phyloP scores from a whole-genome alignment of 1,140 invertebrate species.

The Physella acuta region DNA sequence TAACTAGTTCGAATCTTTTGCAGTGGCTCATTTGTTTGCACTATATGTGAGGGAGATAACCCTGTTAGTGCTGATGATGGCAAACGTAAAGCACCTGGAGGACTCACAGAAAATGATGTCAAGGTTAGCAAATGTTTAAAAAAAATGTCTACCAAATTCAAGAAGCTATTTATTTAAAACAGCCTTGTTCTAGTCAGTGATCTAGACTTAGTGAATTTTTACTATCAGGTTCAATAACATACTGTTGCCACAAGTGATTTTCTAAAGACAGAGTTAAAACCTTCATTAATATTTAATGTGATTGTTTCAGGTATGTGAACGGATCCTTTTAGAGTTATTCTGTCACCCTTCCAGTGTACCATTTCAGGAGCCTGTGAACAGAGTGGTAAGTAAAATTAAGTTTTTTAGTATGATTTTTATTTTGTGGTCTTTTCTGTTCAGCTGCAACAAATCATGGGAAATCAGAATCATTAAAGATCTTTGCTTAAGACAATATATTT shows the following conservation, averaged over 20 bases:
- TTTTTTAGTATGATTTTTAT: neutral
- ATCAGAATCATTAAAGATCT: no score
- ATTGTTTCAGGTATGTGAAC: conserved; percentile 78
- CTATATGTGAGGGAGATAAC: conserved; percentile 72
- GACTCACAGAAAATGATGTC: conserved; percentile 49
- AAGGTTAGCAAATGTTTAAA: conserved; percentile 48
- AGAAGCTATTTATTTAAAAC: no score
- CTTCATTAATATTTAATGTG: no score
- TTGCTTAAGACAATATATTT: no score
- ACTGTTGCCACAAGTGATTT: no score
- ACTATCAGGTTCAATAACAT: no score
- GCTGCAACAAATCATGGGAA: no score
- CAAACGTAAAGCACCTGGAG: conserved; percentile 51
- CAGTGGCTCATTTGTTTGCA: conserved; percentile 87
- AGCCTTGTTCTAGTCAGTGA: no score
- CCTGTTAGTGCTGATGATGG: conserved; percentile 30
- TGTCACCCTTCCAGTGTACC: conserved; percentile 84
- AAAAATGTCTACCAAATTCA: no score
- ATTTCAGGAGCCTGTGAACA: conserved; percentile 80
- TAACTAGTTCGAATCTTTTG: conserved; percentile 33
- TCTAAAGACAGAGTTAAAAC: no score
- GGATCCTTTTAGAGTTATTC: conserved; percentile 83
- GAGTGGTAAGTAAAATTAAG: conserved; percentile 65
- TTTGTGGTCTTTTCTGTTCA: neutral
- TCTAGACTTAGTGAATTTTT: no score